Conservation (phyloP, 2,888 invertebrate genomes). For the Deilephila elpenor region DNA sequence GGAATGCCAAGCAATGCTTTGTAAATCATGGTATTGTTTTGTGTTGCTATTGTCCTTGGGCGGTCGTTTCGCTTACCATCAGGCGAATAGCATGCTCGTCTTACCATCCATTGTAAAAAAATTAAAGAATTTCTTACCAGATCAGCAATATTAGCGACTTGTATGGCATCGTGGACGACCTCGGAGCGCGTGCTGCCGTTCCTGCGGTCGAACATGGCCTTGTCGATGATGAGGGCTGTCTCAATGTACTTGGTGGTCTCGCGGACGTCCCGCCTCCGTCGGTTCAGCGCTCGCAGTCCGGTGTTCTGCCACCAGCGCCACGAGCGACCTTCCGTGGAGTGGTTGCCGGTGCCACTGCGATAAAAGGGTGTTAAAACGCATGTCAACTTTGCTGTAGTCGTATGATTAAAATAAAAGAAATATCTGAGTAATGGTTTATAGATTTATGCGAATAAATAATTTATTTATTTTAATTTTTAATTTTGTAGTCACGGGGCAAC, state of each 20-base stretch:
- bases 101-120: too few relatives aligned
- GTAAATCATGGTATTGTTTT: too few relatives aligned
- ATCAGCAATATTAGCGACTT: slow-evolving; percentile 99
- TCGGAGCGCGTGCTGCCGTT: slow-evolving; percentile 95
- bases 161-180: slow-evolving; percentile 97
- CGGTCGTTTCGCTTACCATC: too few relatives aligned
- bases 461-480: too few relatives aligned
- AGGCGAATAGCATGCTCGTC: too few relatives aligned
- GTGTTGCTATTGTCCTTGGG: too few relatives aligned
- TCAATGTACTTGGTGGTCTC: slow-evolving; percentile 98
- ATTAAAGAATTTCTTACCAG: slow-evolving; percentile 88
- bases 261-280: slow-evolving; percentile 90
- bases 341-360: slow-evolving; percentile 53
- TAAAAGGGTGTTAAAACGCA: not conserved
- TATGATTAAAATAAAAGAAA: too few relatives aligned
- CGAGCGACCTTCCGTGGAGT: slow-evolving; percentile 59
- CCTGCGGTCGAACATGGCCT: slow-evolving; percentile 97
- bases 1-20: too few relatives aligned
- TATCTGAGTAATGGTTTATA: too few relatives aligned
- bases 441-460: too few relatives aligned
- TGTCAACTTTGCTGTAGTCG: too few relatives aligned
- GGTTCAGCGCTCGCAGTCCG: slow-evolving; percentile 64
- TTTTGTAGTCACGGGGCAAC: too few relatives aligned
- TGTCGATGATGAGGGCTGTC: slow-evolving; percentile 97
- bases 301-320: slow-evolving; percentile 77